Evolutionary conservation across 2,113 vertebrate genomes (phyloP).

Genomic region (Craseonycteris thonglongyai): DNA sequence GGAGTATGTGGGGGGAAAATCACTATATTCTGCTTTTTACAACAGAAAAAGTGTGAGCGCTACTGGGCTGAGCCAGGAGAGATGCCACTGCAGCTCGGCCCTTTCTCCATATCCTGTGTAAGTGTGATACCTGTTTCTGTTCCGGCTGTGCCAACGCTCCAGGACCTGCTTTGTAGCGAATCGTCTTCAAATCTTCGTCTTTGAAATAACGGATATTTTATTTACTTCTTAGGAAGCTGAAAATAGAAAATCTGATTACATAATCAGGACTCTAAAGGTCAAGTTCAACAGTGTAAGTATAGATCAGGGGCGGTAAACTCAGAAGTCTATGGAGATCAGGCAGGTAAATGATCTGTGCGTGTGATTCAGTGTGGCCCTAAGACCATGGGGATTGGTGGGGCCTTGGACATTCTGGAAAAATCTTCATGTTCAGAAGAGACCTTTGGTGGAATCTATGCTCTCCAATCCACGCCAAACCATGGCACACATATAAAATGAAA

Average conservation of each 20-base stretch:
- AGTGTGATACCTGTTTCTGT: slow-evolving; percentile 74
- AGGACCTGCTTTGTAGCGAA: neutral
- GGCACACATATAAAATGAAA: neutral
- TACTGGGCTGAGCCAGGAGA: slow-evolving; percentile 87
- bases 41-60: slow-evolving; percentile 95
- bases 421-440: neutral
- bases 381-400: neutral
- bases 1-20: slow-evolving; percentile 6
- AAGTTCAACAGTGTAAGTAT: slow-evolving; percentile 86
- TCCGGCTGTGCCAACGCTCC: neutral
- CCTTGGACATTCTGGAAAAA: neutral
- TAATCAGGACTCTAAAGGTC: slow-evolving; percentile 86
- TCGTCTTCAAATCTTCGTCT: neutral
- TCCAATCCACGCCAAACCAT: neutral
- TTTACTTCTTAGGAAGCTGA: slow-evolving; percentile 84
- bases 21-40: slow-evolving; percentile 59
- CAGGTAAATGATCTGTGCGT: neutral
- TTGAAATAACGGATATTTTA: slow-evolving; percentile 6
- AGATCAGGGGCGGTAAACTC: neutral
- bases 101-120: slow-evolving; percentile 89
- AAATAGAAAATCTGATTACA: slow-evolving; percentile 87
- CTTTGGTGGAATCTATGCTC: neutral
- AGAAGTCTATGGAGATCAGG: neutral
- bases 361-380: neutral
- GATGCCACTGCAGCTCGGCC: slow-evolving; percentile 78